Evolutionary conservation across 2,797 vertebrate genomes (phyloP).

Genomic region (Rhinichthys osculus): DNA sequence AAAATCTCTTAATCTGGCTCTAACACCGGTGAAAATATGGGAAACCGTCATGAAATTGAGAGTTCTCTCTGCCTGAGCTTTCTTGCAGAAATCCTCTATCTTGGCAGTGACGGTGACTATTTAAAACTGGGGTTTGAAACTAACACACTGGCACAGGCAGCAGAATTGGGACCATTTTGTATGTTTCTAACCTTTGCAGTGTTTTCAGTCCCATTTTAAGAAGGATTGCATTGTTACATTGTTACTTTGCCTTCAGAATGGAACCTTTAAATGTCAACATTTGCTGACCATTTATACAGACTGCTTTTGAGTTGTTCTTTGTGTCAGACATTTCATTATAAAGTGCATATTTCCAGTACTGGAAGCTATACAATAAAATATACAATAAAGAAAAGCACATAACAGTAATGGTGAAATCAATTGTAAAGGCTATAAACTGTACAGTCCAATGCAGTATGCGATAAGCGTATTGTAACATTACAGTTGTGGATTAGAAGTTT

Average conservation of each 20-base stretch:
- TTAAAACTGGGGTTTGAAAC: constrained; percentile 41
- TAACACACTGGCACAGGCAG: constrained; percentile 23
- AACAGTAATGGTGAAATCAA: neutral
- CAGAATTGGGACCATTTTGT: neutral
- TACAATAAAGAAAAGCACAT: neutral
- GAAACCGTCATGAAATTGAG: constrained; percentile 43
- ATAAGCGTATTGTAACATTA: neutral
- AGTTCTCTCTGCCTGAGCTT: constrained; percentile 21
- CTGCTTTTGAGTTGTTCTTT: neutral
- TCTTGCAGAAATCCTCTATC: constrained; percentile 30
- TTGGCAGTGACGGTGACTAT: constrained; percentile 41
- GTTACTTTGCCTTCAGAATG: constrained; percentile 14
- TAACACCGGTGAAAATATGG: constrained; percentile 54
- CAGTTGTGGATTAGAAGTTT: neutral
- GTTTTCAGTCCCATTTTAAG: constrained; percentile 11
- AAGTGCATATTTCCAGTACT: neutral
- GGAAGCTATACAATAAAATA: neutral
- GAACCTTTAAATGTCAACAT: constrained; percentile 36
- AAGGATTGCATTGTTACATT: constrained; percentile 24
- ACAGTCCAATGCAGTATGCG: neutral
- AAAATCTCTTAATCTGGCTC: constrained; percentile 52
- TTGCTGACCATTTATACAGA: constrained; percentile 13
- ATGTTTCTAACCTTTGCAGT: constrained; percentile 26
- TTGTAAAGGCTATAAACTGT: neutral
- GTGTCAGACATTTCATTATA: neutral